phyloP scores from a whole-genome alignment of 2,113 vertebrate species.

The Bambusicola thoracicus region DNA sequence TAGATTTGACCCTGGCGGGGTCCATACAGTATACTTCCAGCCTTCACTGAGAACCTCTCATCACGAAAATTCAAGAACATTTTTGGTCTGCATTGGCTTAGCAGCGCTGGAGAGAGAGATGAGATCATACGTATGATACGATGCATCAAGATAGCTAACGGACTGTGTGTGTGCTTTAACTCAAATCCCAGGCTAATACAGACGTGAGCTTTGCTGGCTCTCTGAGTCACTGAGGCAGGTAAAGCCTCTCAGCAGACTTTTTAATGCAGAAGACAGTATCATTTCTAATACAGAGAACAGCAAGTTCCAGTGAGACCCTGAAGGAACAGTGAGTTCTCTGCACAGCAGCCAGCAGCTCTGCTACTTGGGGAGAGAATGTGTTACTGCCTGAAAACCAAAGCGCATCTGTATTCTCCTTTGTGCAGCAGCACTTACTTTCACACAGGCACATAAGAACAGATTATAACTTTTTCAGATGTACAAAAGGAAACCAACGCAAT shows the following conservation, averaged over 20 bases:
- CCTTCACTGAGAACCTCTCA: neutral
- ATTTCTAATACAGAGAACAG: neutral
- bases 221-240: neutral
- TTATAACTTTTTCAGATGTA: neutral
- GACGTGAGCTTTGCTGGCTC: neutral
- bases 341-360: neutral
- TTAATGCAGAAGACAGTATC: neutral
- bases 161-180: neutral
- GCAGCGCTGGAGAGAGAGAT: neutral
- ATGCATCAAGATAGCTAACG: neutral
- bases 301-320: neutral
- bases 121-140: neutral
- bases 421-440: neutral
- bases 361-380: constrained; percentile 2
- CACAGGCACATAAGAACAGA: neutral
- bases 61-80: neutral
- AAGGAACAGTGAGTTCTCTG: neutral
- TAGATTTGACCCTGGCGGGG: neutral
- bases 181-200: neutral
- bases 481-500: neutral
- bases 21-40: neutral
- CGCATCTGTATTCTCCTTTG: neutral
- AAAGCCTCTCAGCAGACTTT: neutral
- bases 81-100: neutral
- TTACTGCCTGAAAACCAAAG: constrained; percentile 25